phyloP scores from a whole-genome alignment of 1,140 invertebrate genomes.

The Trichoplusia ni region DNA sequence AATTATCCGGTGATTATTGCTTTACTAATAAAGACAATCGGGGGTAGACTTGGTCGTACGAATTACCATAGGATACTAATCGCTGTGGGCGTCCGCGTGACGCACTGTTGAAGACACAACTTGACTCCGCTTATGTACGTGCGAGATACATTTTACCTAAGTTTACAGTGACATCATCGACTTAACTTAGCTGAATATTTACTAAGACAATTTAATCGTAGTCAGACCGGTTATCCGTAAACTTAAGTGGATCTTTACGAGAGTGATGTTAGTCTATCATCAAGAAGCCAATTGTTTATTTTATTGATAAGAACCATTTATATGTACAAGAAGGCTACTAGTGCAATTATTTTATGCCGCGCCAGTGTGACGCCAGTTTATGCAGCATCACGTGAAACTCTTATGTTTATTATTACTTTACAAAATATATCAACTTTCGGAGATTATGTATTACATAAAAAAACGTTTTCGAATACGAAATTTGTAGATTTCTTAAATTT shows the following conservation, averaged over 20 bases:
- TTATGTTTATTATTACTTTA: too few species aligned
- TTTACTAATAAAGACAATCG: slow-evolving; percentile 44
- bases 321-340: too few species aligned
- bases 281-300: background rate
- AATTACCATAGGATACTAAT: slow-evolving; percentile 51
- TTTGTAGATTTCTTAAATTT: too few species aligned
- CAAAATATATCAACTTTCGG: too few species aligned
- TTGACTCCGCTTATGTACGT: slow-evolving; percentile 44
- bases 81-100: slow-evolving; percentile 50
- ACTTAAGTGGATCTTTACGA: background rate
- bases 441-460: too few species aligned
- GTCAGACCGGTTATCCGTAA: slow-evolving; percentile 15
- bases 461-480: too few species aligned
- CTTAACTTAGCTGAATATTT: slow-evolving; percentile 53
- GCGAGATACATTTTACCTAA: slow-evolving; percentile 58
- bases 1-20: slow-evolving; percentile 47
- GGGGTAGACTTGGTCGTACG: slow-evolving; percentile 2
- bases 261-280: background rate
- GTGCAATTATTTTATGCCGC: too few species aligned
- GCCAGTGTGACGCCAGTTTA: too few species aligned
- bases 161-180: slow-evolving; percentile 60
- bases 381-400: too few species aligned
- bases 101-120: slow-evolving; percentile 41
- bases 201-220: slow-evolving; percentile 33
- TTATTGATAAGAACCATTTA: background rate